Base-by-base conservation (phyloP, 2,888 invertebrate genomes). In the Apoda limacodes region DNA sequence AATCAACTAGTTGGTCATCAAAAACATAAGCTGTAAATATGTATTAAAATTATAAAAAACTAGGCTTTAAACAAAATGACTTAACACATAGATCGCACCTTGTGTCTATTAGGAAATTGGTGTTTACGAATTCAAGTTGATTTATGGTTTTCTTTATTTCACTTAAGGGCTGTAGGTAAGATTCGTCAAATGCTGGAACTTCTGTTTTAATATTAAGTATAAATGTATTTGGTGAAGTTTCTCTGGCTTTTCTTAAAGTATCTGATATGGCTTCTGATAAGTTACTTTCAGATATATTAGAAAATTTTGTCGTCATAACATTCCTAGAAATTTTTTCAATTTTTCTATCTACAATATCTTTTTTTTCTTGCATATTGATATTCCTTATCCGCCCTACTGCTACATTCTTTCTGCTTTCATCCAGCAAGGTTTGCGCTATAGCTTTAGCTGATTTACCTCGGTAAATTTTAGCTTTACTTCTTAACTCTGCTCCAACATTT, bases 371-470 rank as follows among this genome's bases (percentile, higher is more conserved):
- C 43, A 59, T 42, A 30, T 66, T 54, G 35, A 67, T 47, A 41
- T 50, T 59, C 9, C 55, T 54, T 4, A 48, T 64, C 62, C 58
- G 69, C 5, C 56, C 59, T 30, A 65, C 69, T 1, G 75, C 70
- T 20, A 87, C 76, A 54, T 85, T 85, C 41, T 66, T 74, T 30
- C 82, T 57, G 19, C 82, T 86, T 46, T 88, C 85, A 21, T 83
- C 80, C 23, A 89, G 61, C 22, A 89, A 66, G 9, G 85, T 84
- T 39, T 83, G 83, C 42, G 86, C 88, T 37, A 92, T 92, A 25
- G 86, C 86, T 52, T 83, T 86, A 4, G 90, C 90, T 2, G 91
- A 90, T 78, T 88, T 90, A 28, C 90, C 90, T 49, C 88, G 83
- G 25, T 89, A 84, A 61, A 83, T 66, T 59, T 81, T 71, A 39